A percentile compares a stretch with the other conserved stretches of the same genome.
Evolutionary conservation across 2,888 invertebrate species (phyloP).

Genomic region (Cantharis lateralis): DNA sequence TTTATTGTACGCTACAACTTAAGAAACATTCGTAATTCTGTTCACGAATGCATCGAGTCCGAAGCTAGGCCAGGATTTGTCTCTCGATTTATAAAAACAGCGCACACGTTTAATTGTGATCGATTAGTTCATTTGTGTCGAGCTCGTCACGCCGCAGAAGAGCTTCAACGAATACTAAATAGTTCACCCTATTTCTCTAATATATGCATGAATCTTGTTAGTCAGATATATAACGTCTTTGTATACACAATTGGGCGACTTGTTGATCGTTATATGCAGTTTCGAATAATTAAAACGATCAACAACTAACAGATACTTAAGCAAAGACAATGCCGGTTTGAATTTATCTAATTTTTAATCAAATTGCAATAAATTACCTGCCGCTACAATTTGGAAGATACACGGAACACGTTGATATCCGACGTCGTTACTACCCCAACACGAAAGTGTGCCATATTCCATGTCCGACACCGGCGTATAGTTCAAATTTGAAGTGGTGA

Average conservation of each 20-base stretch:
- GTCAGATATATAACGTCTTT: constrained; percentile 20
- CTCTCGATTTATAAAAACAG: constrained; percentile 34
- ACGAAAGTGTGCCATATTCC: constrained; percentile 88
- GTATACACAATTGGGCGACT: constrained; percentile 12
- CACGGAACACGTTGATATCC: constrained; percentile 85
- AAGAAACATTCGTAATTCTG: constrained; percentile 13
- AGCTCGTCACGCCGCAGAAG: constrained; percentile 34
- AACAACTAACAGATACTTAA: constrained; percentile 7
- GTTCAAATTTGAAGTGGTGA: constrained; percentile 74
- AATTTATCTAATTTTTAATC: not conserved
- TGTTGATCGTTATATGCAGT: constrained; percentile 20
- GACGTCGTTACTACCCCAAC: constrained; percentile 83
- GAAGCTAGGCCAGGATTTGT: constrained; percentile 32
- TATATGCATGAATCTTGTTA: constrained; percentile 22
- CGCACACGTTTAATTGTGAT: constrained; percentile 45
- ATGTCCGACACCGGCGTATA: constrained; percentile 86
- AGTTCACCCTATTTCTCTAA: constrained; percentile 36
- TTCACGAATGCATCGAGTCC: constrained; percentile 21
- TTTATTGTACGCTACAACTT: not conserved
- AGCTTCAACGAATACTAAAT: constrained; percentile 33
- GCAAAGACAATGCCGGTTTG: not conserved
- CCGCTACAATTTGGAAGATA: constrained; percentile 83
- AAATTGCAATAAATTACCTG: constrained; percentile 61
- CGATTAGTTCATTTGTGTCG: constrained; percentile 43
- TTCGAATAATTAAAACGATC: constrained; percentile 7